Conservation (phyloP, 2,113 vertebrate species). For the Calyptommatus sinebrachiatus region DNA sequence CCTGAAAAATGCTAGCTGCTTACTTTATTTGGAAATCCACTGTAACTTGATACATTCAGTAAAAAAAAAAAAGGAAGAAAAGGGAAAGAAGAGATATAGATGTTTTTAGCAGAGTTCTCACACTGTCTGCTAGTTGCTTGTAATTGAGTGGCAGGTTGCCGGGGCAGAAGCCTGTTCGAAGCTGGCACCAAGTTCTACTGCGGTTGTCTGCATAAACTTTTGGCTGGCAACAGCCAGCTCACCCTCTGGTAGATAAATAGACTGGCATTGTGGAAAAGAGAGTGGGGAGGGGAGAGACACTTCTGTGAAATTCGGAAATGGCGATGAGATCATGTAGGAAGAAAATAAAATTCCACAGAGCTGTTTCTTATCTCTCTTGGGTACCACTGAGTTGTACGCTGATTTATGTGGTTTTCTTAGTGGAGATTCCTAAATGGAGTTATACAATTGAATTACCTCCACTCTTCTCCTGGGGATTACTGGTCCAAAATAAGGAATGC, state of each 20-base stretch:
- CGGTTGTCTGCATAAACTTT: constrained; percentile 72
- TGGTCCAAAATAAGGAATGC: constrained; percentile 34
- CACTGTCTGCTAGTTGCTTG: constrained; percentile 76
- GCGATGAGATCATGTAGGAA: constrained; percentile 42
- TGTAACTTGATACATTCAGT: background rate
- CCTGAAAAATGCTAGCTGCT: background rate
- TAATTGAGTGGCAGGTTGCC: constrained; percentile 79
- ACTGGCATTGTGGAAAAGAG: constrained; percentile 48
- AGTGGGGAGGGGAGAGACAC: background rate
- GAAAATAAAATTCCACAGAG: constrained; percentile 56
- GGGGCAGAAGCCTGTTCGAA: constrained; percentile 81
- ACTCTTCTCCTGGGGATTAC: constrained; percentile 55
- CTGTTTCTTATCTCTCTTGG: constrained; percentile 53
- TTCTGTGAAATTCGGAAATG: constrained; percentile 51
- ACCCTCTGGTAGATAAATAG: constrained; percentile 66
- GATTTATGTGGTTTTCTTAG: too few species aligned
- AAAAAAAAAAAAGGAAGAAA: constrained; percentile 10
- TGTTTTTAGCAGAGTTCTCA: constrained; percentile 26
- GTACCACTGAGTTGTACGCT: too few species aligned
- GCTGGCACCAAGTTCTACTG: constrained; percentile 72
- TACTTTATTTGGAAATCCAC: background rate
- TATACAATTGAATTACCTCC: too few species aligned
- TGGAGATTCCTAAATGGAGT: too few species aligned
- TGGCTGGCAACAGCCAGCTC: constrained; percentile 68
- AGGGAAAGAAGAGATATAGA: background rate